phyloP scores from a whole-genome alignment of 2,113 vertebrate species.

The Lethenteron camtschaticum region DNA sequence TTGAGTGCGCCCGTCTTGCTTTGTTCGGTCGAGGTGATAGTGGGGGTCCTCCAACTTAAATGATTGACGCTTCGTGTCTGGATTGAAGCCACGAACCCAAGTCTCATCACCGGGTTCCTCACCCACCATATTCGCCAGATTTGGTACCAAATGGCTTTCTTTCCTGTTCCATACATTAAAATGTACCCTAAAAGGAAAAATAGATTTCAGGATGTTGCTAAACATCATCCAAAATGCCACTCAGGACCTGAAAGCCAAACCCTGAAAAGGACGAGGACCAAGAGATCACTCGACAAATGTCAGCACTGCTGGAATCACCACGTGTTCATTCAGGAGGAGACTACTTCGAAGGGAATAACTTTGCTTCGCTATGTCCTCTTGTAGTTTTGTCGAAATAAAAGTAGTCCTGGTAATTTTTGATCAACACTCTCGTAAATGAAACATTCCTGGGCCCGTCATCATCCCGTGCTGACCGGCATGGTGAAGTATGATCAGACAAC shows the following conservation, averaged over 20 bases:
- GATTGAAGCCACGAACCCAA: not conserved
- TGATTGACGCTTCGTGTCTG: not conserved
- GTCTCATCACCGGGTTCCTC: not conserved
- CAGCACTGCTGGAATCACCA: not conserved
- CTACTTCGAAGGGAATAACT: not conserved
- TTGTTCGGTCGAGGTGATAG: not conserved
- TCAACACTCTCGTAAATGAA: not conserved
- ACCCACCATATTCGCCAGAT: not conserved
- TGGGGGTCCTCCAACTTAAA: not conserved
- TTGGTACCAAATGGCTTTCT: not conserved
- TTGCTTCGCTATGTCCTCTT: not conserved
- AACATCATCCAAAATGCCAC: not conserved
- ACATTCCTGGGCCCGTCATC: too few relatives aligned
- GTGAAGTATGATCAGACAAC: too few relatives aligned
- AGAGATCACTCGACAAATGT: too few relatives aligned
- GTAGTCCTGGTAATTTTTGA: not conserved
- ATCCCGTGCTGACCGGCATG: too few relatives aligned
- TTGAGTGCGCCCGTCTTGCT: not conserved
- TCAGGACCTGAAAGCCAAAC: not conserved
- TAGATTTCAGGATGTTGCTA: not conserved
- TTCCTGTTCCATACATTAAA: not conserved
- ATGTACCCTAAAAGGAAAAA: not conserved
- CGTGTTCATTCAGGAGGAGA: not conserved
- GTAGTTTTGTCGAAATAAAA: not conserved
- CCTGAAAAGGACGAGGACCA: not conserved